Percentiles rank a stretch among this genome's conserved stretches.
Evolutionary conservation across 1,140 invertebrate genomes (phyloP).

Genomic region (Lordiphosa clarofinis): DNA sequence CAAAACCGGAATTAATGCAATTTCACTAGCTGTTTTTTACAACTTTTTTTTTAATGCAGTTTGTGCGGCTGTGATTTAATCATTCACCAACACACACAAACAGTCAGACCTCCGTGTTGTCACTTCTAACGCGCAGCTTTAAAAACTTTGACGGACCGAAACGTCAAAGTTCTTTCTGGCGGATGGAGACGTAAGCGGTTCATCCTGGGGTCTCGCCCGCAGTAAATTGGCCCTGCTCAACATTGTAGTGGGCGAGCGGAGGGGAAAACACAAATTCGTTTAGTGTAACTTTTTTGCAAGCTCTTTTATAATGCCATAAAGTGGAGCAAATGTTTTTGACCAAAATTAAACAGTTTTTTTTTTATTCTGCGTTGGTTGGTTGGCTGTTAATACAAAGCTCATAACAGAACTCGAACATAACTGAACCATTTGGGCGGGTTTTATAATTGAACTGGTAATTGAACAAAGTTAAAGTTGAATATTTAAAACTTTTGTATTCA

Average conservation of each 20-base stretch:
- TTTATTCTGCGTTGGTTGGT: conserved; percentile 8
- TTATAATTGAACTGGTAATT: conserved; percentile 69
- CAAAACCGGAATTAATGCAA: conserved; percentile 55
- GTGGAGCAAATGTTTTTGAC: conserved; percentile 55
- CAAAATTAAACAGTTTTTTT: conserved; percentile 56
- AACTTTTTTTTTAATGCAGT: conserved; percentile 74
- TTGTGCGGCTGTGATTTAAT: conserved; percentile 64
- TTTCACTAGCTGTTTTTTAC: conserved; percentile 40
- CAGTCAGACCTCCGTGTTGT: conserved; percentile 31
- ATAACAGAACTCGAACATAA: conserved; percentile 20
- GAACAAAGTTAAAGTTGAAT: conserved; percentile 41
- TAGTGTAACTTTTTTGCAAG: conserved; percentile 42
- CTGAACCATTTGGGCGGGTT: conserved; percentile 9
- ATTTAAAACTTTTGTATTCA: conserved; percentile 28
- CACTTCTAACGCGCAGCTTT: conserved; percentile 54
- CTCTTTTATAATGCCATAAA: conserved; percentile 60
- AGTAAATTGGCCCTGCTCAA: conserved; percentile 62
- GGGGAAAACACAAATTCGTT: conserved; percentile 54
- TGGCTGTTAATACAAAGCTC: conserved; percentile 28
- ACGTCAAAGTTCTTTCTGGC: conserved; percentile 60
- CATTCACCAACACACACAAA: conserved; percentile 37
- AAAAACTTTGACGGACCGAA: conserved; percentile 64
- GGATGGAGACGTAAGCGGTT: conserved; percentile 4
- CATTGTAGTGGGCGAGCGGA: conserved; percentile 35
- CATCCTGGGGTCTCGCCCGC: conserved; percentile 37